Percentiles rank a stretch among this genome's conserved stretches.
phyloP scores from a whole-genome alignment of 92 coral and sea anemone genomes.

The Epizoanthus ramosus region DNA sequence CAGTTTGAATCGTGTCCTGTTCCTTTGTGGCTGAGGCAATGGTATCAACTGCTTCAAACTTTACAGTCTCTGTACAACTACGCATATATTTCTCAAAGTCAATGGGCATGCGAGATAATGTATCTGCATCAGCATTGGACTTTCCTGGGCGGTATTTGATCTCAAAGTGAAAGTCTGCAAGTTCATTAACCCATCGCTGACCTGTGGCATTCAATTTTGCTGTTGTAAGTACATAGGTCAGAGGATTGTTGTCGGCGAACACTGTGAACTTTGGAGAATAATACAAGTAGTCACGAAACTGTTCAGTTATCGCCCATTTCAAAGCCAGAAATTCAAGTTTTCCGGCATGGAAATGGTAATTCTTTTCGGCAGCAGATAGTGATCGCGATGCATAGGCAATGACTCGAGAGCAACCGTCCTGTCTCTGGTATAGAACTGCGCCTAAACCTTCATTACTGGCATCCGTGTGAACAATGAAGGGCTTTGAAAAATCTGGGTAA shows the following conservation, averaged over 20 bases:
- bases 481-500: constrained; percentile 32
- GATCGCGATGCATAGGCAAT: constrained; percentile 49
- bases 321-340: constrained; percentile 56
- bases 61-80: constrained; percentile 40
- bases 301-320: constrained; percentile 61
- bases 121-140: constrained; percentile 49
- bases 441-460: constrained; percentile 50
- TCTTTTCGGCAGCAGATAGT: constrained; percentile 46
- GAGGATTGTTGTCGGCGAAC: constrained; percentile 41
- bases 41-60: constrained; percentile 36
- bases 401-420: constrained; percentile 31
- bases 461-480: constrained; percentile 45
- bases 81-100: constrained; percentile 38
- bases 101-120: constrained; percentile 46
- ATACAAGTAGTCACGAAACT: constrained; percentile 47
- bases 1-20: background rate
- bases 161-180: constrained; percentile 54
- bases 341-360: constrained; percentile 52
- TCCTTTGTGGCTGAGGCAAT: constrained; percentile 24
- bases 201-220: constrained; percentile 62
- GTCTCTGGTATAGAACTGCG: constrained; percentile 47
- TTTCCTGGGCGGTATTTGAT: constrained; percentile 54
- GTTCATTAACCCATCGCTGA: constrained; percentile 56
- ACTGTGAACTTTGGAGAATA: constrained; percentile 38
- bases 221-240: constrained; percentile 50